Evolutionary conservation across 2,888 invertebrate genomes (phyloP).

Genomic region (Odontocolon sp.): DNA sequence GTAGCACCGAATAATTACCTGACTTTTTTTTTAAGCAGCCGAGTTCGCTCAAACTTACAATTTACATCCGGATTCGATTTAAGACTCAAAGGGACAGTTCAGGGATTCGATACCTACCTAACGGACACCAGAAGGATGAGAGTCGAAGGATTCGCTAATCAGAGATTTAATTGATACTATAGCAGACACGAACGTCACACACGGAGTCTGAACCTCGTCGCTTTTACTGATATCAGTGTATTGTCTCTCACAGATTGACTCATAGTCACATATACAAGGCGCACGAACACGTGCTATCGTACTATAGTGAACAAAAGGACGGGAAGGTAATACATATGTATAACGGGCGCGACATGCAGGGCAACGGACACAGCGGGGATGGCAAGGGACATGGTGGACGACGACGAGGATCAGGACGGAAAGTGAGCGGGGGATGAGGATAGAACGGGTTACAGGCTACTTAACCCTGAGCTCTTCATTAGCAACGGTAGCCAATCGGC

Average conservation of each 20-base stretch:
- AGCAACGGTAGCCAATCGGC: slow-evolving; percentile 67
- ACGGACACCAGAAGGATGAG: slow-evolving; percentile 1
- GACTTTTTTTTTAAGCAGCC: neutral
- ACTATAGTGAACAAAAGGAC: slow-evolving; percentile 66
- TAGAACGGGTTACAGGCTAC: slow-evolving; percentile 74
- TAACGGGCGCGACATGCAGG: slow-evolving; percentile 67
- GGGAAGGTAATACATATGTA: slow-evolving; percentile 77
- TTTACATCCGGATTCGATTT: slow-evolving; percentile 4
- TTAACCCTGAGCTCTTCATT: slow-evolving; percentile 77
- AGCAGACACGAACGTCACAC: slow-evolving; percentile 70
- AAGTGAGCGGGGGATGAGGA: slow-evolving; percentile 54
- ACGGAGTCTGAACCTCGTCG: slow-evolving; percentile 40
- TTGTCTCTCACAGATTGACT: slow-evolving; percentile 15
- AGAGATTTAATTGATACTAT: slow-evolving; percentile 78
- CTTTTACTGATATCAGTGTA: slow-evolving; percentile 36
- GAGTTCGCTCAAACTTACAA: neutral
- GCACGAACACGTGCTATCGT: slow-evolving; percentile 35
- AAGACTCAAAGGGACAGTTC: slow-evolving; percentile 9
- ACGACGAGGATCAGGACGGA: slow-evolving; percentile 61
- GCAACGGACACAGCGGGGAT: slow-evolving; percentile 61
- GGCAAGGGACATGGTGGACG: slow-evolving; percentile 47
- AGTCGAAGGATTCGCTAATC: slow-evolving; percentile 74
- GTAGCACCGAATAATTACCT: too few relatives aligned
- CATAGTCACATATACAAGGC: slow-evolving; percentile 41
- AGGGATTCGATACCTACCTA: slow-evolving; percentile 1